Conservation (phyloP, 2,797 vertebrate genomes). For the Cyprinodon diabolis region DNA sequence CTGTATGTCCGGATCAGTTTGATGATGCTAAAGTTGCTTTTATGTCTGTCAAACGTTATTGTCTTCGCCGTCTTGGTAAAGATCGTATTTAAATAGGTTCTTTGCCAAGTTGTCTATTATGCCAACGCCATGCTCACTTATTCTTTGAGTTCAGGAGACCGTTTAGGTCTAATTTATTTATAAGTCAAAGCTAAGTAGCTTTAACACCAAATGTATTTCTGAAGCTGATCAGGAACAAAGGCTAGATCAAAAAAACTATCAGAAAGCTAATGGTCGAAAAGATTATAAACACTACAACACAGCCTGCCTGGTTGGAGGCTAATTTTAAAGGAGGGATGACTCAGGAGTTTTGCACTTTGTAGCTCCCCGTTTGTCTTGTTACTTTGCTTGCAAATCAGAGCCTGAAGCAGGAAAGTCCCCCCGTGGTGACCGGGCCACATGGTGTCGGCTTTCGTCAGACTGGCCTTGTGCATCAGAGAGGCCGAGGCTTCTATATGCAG, state of each 20-base stretch:
- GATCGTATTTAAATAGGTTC: not conserved
- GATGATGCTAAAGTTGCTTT: not conserved
- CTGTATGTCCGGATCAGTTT: not conserved
- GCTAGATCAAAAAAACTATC: too few relatives aligned
- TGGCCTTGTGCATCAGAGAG: constrained; percentile 30
- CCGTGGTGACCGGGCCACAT: constrained; percentile 42
- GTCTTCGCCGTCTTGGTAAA: not conserved
- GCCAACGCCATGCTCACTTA: not conserved
- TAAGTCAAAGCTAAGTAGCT: not conserved
- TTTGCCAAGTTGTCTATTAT: not conserved
- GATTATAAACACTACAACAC: not conserved
- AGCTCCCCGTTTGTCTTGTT: constrained; percentile 37
- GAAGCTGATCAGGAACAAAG: not conserved
- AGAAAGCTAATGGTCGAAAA: too few relatives aligned
- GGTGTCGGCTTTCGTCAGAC: constrained; percentile 71
- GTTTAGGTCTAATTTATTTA: not conserved
- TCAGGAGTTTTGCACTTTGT: not conserved
- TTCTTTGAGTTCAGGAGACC: not conserved
- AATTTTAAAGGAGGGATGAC: not conserved
- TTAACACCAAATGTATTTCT: not conserved
- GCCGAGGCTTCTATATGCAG: constrained; percentile 58
- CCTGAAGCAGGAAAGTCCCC: constrained; percentile 72
- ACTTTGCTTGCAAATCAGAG: constrained; percentile 75
- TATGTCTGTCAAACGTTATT: not conserved
- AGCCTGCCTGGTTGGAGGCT: not conserved